Evolutionary conservation across 2,797 vertebrate genomes (phyloP).

Genomic region (Morelia viridis): DNA sequence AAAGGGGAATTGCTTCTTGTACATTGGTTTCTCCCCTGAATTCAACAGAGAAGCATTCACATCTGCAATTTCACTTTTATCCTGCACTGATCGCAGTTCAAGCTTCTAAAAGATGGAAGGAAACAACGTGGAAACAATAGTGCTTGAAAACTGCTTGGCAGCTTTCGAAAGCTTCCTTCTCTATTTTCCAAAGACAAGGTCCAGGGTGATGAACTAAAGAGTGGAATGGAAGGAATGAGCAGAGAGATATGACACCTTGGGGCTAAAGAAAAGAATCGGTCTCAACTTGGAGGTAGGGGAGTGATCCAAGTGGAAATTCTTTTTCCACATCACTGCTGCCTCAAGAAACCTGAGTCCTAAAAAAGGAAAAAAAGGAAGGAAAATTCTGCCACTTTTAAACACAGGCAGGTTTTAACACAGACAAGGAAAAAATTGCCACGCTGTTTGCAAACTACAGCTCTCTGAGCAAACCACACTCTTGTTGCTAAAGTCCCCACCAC

Average conservation of each 20-base stretch:
- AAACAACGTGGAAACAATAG: not conserved
- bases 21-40: not conserved
- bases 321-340: not conserved
- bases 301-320: not conserved
- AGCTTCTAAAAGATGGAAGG: not conserved
- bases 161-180: not conserved
- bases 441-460: not conserved
- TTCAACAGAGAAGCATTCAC: not conserved
- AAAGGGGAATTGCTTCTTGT: not conserved
- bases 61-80: not conserved
- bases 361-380: not conserved
- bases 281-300: not conserved
- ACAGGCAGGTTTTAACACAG: not conserved
- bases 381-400: not conserved
- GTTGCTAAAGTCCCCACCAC: not conserved
- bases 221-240: constrained; percentile 8
- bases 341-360: not conserved
- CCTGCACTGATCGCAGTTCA: not conserved
- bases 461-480: not conserved
- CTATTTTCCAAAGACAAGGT: not conserved
- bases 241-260: not conserved
- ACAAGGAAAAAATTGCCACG: not conserved
- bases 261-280: not conserved
- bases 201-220: not conserved
- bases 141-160: not conserved